Conservation (phyloP, 2,797 vertebrate genomes). For the Smutsia gigantea region DNA sequence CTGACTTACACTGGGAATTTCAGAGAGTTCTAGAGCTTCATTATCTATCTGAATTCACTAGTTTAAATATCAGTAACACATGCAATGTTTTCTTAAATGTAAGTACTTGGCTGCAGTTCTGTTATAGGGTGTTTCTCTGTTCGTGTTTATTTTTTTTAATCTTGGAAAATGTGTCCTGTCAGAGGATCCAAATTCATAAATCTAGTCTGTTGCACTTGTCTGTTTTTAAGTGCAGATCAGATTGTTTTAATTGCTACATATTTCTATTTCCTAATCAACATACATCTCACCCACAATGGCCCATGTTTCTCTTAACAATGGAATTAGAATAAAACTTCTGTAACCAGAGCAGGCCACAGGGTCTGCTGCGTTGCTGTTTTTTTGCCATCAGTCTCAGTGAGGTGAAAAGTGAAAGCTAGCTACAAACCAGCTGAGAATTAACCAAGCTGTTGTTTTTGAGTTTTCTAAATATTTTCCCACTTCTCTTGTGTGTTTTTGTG, state of each 20-base stretch:
- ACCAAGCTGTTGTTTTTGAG: slow-evolving; percentile 71
- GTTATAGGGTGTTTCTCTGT: background rate
- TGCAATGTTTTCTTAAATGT: background rate
- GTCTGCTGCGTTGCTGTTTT: background rate
- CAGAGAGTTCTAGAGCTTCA: background rate
- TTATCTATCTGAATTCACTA: background rate
- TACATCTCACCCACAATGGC: background rate
- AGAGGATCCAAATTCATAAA: background rate
- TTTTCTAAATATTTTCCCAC: slow-evolving; percentile 84
- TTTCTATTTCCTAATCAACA: background rate
- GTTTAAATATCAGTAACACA: background rate
- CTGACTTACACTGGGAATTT: background rate
- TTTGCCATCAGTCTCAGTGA: background rate
- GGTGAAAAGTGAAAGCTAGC: background rate
- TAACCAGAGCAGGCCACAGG: fast-evolving
- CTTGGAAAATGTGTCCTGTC: background rate
- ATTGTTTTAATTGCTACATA: background rate
- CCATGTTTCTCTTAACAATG: slow-evolving; percentile 5
- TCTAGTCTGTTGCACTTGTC: background rate
- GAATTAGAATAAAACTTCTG: slow-evolving; percentile 55
- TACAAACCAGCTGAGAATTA: slow-evolving; percentile 69
- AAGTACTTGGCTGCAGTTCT: background rate
- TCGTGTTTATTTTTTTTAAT: slow-evolving; percentile 20
- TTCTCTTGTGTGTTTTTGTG: slow-evolving; percentile 76
- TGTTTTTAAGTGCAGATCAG: slow-evolving; percentile 21